A percentile compares a stretch with the other conserved stretches of the same genome.
These are phyloP conservation scores for Catagonus wagneri DNA, from an alignment of 2,113 vertebrate genomes.

Conservation along the genomic window DNA sequence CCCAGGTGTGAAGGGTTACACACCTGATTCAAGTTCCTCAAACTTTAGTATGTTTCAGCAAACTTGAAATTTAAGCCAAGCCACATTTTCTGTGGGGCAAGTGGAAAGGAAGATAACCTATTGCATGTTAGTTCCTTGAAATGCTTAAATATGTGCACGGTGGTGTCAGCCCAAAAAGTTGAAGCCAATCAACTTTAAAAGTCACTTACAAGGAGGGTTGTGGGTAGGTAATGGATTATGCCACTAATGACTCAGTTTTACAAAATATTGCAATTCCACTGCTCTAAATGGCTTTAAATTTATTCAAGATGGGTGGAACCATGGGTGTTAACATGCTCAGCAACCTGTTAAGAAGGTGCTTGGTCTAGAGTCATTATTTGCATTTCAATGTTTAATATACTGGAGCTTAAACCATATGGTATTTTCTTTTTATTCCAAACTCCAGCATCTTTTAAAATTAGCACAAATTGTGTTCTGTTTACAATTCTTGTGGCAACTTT, in stretches of 20 bases:
- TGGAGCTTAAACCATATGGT: slow-evolving; percentile 35
- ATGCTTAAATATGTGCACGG: slow-evolving; percentile 66
- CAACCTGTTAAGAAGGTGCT: slow-evolving; percentile 66
- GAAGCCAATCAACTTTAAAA: slow-evolving; percentile 78
- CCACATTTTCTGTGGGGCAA: slow-evolving; percentile 31
- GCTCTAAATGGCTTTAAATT: slow-evolving; percentile 65
- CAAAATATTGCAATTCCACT: slow-evolving; percentile 67
- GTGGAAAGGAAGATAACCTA: not conserved
- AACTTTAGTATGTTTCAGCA: slow-evolving; percentile 75
- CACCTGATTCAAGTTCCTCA: slow-evolving; percentile 76
- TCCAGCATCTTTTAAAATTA: slow-evolving; percentile 64
- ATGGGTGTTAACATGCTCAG: slow-evolving; percentile 20
- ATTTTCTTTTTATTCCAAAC: slow-evolving; percentile 68
- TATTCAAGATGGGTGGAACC: slow-evolving; percentile 71
- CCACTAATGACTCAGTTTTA: slow-evolving; percentile 75
- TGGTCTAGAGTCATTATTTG: slow-evolving; percentile 54
- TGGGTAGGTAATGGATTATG: slow-evolving; percentile 68
- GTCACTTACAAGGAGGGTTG: not conserved
- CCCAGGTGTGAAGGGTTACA: slow-evolving; percentile 79
- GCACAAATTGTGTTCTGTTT: slow-evolving; percentile 64
- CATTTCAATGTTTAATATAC: slow-evolving; percentile 57
- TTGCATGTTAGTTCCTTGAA: slow-evolving; percentile 75
- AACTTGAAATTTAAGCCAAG: slow-evolving; percentile 80
- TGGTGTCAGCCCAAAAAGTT: slow-evolving; percentile 75
- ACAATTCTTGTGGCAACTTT: slow-evolving; percentile 53